Evolutionary conservation across 1,140 invertebrate species (phyloP).

Genomic region (Meloidogyne floridensis): DNA sequence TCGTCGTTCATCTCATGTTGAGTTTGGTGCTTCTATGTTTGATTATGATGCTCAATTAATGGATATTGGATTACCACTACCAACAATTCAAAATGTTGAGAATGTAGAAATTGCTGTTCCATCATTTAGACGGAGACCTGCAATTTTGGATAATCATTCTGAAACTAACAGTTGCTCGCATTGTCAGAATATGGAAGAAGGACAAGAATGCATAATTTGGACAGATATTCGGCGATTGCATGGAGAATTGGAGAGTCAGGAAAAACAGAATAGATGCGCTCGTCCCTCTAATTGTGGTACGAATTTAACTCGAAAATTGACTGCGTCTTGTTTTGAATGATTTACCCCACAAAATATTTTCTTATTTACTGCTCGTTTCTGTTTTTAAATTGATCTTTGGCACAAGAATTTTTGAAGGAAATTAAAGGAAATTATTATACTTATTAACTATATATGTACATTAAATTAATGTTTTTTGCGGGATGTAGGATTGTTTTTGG

Average conservation of each 20-base stretch:
- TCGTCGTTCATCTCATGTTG: slow-evolving; percentile 20
- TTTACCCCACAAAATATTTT: no score
- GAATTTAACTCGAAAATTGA: no score
- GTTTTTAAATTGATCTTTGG: no score
- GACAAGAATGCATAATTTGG: background rate
- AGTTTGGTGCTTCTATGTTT: slow-evolving; percentile 28
- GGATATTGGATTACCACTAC: slow-evolving; percentile 27
- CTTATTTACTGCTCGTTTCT: no score
- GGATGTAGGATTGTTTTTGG: no score
- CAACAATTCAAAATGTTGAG: slow-evolving; percentile 31
- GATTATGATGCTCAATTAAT: slow-evolving; percentile 25
- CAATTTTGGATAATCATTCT: slow-evolving; percentile 10
- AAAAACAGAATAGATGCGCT: slow-evolving; percentile 11
- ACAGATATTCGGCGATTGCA: slow-evolving; percentile 23
- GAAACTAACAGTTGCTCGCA: background rate
- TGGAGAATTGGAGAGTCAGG: slow-evolving; percentile 19
- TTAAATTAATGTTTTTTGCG: no score
- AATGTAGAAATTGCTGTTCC: slow-evolving; percentile 30
- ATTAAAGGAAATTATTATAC: no score
- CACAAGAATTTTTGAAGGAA: no score
- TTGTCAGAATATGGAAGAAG: background rate
- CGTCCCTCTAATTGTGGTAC: slow-evolving; percentile 6
- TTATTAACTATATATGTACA: no score
- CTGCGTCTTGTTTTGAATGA: no score
- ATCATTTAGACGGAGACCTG: slow-evolving; percentile 1